Base-by-base conservation (phyloP, 2,113 vertebrate genomes). In the Aviceda subcristata region DNA sequence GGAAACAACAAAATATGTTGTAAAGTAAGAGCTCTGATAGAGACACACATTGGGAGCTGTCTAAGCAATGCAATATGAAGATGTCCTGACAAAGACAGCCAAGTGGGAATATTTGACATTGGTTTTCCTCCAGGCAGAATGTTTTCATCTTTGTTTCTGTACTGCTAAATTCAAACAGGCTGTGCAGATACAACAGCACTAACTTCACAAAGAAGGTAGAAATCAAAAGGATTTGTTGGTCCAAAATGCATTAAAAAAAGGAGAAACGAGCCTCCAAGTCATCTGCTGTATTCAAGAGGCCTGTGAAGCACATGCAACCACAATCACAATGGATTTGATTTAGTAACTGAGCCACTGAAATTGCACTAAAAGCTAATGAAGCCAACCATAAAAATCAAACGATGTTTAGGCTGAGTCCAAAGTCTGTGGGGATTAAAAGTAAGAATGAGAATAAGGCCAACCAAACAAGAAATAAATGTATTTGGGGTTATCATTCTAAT, bases 331-430 rank as follows among this genome's bases (percentile, higher is more conserved):
- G 83, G 89, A 69, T 59, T 84, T 79, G 63, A 95, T 92, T 95
- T 84, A 95, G 91, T 69, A 71, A 93, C 89, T 14, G 39, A 95
- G 79, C 75, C 96, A 95, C 96, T 88, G 77, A 88, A 94, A 93
- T 12, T n/a, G 80, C 87, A 88, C 89, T 95, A 66, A 95, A 92
- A 96, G 48, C 78, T 88, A 88, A 92, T 85, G 89, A 96, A 91
- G 87, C 74, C 91, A 95, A 62, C 80, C 88, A 89, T 94, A 93
- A 92, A 96, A 90, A 90, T 80, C 92, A 92, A 93, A 89, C n/a
- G 21, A 74, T 91, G 51, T 48, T 89, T 67, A 95, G 66, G 45
- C 75, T 36, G 80, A 88, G 79, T 94, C 92, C 86, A 90, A 88
- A 96, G 60, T 55, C 95, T 86, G 48, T 26, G 68, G 13, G 20